Percentiles rank a stretch among this genome's conserved stretches.
phyloP scores from a whole-genome alignment of 1,140 invertebrate species.

The Asbolus verrucosus region DNA sequence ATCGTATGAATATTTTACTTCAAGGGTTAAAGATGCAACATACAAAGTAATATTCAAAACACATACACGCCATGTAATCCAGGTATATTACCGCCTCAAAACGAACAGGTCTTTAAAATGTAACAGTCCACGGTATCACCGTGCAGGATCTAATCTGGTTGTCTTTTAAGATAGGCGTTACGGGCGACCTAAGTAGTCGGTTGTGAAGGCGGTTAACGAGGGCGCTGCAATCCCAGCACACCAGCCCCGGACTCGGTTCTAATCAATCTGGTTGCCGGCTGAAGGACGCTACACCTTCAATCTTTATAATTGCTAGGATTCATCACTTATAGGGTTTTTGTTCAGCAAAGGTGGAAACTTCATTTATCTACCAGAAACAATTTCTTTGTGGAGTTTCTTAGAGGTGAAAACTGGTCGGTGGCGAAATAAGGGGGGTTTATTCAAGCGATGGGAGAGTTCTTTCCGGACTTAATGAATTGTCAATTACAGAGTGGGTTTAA shows the following conservation, averaged over 20 bases:
- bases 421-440: constrained; percentile 1
- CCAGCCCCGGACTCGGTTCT: constrained; percentile 2
- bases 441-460: neutral
- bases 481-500: constrained; percentile 33
- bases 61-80: constrained; percentile 1
- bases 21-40: neutral
- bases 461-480: constrained; percentile 22
- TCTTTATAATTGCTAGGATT: constrained; percentile 46
- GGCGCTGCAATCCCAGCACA: constrained; percentile 22
- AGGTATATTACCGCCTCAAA: neutral
- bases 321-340: constrained; percentile 42
- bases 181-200: neutral
- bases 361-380: constrained; percentile 41
- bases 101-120: constrained; percentile 15
- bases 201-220: neutral
- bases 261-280: constrained; percentile 44
- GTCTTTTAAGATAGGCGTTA: constrained; percentile 16
- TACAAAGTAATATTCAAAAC: constrained; percentile 2
- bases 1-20: constrained; percentile 29
- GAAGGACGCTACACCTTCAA: constrained; percentile 43
- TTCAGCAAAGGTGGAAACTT: constrained; percentile 39
- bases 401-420: neutral
- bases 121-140: neutral
- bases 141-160: neutral
- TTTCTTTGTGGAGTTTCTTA: constrained; percentile 30